Evolutionary conservation across 35 echinoderm and acorn worm genomes (phyloP), one percentile per base, ranked within the genome.

Genomic region (Eucidaris tribuloides): DNA sequence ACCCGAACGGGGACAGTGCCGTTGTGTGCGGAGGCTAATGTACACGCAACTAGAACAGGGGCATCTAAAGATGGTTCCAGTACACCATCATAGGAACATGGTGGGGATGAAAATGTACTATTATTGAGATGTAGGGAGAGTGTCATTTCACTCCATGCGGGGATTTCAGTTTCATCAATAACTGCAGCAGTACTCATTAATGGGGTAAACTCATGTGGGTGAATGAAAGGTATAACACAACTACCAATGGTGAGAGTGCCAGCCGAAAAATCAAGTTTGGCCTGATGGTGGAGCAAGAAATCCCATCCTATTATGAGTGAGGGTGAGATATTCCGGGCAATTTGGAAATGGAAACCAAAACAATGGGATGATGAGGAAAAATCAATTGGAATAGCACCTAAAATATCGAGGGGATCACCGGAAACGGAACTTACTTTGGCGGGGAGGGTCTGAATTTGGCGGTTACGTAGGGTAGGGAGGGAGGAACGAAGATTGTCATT

Each of bases 1-100:
- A 80, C 77, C 2, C 77, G 30, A 29, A 80, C 33, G 1, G 77
- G 77, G 28, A 80, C 25, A 80, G 25, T 58, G 3, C 77, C 46
- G 33, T 80, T 14, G 0, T 25, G 7, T 9, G 42, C 52, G 0
- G 7, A 50, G 3, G 52, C 9, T 7, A 80, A 2, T 2, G 45
- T 18, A 22, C 45, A 55, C 17, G 77, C 77, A 18, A 83, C 58
- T n/a, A 65, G 15, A 17, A 83, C 36, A 37, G 59, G 54, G 17
- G 35, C 68, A 20, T 65, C 81, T 25, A 9, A 29, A 42, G 3
- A 6, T 24, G 81, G 43, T 3, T 36, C 38, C 23, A 83, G 42
- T 0, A 74, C 20, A 3, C 68, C 68, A 0, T 74, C 68, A 7
- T 42, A 32, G 4, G 9, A 7, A 44, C 35, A 2, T 15, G 3